phyloP scores from a whole-genome alignment of 2,888 invertebrate genomes.

The Plagodis dolabraria region DNA sequence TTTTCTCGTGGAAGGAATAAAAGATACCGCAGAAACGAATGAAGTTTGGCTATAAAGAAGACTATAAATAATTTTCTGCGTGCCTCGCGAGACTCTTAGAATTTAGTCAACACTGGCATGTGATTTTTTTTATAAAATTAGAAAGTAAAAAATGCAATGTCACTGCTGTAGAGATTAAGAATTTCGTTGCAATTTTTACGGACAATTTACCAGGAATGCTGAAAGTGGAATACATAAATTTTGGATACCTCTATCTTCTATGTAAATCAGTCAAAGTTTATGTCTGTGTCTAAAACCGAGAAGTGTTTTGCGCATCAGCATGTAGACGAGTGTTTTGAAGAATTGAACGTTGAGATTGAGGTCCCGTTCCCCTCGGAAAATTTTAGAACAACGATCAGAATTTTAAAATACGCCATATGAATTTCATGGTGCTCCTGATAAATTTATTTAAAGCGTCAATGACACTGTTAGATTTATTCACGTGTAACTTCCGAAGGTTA shows the following conservation, averaged over 20 bases:
- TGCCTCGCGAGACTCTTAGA: conserved; percentile 61
- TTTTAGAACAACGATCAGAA: conserved; percentile 53
- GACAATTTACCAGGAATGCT: conserved; percentile 62
- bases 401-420: conserved; percentile 60
- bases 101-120: conserved; percentile 16
- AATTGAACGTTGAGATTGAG: conserved; percentile 36
- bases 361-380: conserved; percentile 57
- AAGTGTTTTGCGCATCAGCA: conserved; percentile 45
- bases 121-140: conserved; percentile 17
- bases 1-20: conserved; percentile 81
- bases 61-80: conserved; percentile 80
- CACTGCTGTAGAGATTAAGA: conserved; percentile 34
- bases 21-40: conserved; percentile 82
- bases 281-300: conserved; percentile 42
- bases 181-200: conserved; percentile 53
- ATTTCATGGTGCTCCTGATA: conserved; percentile 49
- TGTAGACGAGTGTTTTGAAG: conserved; percentile 31
- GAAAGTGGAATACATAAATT: conserved; percentile 57
- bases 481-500: conserved; percentile 29
- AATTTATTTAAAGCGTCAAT: conserved; percentile 40
- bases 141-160: conserved; percentile 33
- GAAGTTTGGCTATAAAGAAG: conserved; percentile 83
- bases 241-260: conserved; percentile 48
- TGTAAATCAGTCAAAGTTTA: conserved; percentile 62
- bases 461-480: conserved; percentile 31